A percentile compares a stretch with the other conserved stretches of the same genome.
phyloP scores from a whole-genome alignment of 2,797 vertebrate genomes.

The Urocyon cinereoargenteus region DNA sequence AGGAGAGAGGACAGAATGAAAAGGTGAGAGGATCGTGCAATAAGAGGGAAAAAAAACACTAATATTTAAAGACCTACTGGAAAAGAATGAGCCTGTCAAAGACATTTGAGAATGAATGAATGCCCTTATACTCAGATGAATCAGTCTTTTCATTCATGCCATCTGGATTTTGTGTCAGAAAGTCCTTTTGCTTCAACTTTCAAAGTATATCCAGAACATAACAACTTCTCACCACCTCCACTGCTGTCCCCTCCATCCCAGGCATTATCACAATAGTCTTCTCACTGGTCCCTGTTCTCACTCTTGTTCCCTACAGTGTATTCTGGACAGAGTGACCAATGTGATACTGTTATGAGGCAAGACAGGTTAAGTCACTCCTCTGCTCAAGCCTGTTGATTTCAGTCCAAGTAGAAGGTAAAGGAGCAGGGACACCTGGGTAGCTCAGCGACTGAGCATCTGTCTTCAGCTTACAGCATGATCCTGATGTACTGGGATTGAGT shows the following conservation, averaged over 20 bases:
- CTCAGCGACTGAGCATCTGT: too few species aligned
- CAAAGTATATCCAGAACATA: not conserved
- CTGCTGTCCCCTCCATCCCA: not conserved
- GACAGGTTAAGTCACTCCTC: not conserved
- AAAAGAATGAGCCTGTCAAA: constrained; percentile 33
- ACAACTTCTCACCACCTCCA: not conserved
- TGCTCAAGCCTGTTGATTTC: not conserved
- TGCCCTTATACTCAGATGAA: not conserved
- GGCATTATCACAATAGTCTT: not conserved
- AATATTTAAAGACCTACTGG: not conserved
- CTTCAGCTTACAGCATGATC: too few species aligned
- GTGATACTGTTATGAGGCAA: not conserved
- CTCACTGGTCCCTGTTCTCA: not conserved
- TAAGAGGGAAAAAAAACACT: not conserved
- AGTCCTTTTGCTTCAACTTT: constrained; percentile 23
- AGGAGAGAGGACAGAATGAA: not conserved
- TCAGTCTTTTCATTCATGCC: not conserved
- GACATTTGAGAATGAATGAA: not conserved
- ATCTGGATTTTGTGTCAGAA: constrained; percentile 3
- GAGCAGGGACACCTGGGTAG: not conserved
- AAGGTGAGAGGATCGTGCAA: not conserved
- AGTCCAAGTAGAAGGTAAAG: not conserved
- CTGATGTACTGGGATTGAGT: too few species aligned
- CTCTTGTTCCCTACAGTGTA: not conserved
- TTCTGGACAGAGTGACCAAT: not conserved